These are phyloP conservation scores for Crenichthys baileyi DNA, from an alignment of 2,797 vertebrate genomes.

Conservation along the genomic window DNA sequence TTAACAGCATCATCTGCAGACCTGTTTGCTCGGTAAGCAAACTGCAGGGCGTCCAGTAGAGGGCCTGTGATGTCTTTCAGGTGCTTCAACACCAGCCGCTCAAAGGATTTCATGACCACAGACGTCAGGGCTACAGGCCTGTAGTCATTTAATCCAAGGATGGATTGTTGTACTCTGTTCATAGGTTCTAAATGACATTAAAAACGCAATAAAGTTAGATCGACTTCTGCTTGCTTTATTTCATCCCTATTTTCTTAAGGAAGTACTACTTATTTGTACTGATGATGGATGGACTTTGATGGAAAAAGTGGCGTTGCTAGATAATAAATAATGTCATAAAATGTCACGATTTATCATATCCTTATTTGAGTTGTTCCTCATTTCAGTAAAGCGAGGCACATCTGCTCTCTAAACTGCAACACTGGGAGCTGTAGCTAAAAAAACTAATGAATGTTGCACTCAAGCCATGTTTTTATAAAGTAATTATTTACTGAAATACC, in stretches of 20 bases:
- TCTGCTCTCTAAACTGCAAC: neutral
- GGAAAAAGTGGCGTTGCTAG: neutral
- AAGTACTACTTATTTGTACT: neutral
- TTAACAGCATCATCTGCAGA: no score
- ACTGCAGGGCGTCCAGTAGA: no score
- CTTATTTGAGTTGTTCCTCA: neutral
- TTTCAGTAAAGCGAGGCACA: neutral
- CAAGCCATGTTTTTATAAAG: neutral
- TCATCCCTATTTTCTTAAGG: neutral
- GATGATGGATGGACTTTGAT: neutral
- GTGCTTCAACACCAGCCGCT: no score
- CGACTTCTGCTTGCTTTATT: neutral
- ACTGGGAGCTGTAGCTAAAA: neutral
- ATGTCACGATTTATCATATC: neutral
- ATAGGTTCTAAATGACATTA: neutral
- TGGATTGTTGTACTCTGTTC: neutral
- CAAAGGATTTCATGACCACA: no score
- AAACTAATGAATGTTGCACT: neutral
- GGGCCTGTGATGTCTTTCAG: no score
- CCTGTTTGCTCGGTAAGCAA: no score
- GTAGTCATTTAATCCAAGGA: no score
- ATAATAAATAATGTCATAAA: conserved; percentile 1
- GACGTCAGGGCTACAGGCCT: no score
- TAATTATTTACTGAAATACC: neutral
- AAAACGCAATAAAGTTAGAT: neutral